Evolutionary conservation across 2,113 vertebrate species (phyloP), one percentile per base, ranked within the genome.

Genomic region (Hippoglossus stenolepis): DNA sequence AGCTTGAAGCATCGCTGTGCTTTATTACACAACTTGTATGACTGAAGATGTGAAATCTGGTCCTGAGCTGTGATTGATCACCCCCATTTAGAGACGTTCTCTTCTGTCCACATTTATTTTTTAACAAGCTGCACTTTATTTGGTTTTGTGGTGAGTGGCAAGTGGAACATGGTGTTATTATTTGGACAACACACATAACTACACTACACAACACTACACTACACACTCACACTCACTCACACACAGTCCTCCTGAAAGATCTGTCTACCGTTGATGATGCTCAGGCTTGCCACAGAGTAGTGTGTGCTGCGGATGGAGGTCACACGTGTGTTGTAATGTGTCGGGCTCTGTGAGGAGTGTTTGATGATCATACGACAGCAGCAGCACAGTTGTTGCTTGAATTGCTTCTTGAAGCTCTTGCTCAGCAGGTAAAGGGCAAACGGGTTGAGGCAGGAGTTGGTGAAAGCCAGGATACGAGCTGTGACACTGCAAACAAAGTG

Each of bases 351-450:
- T 0, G 93, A 88, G 18, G 94, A 87, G 21, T 83, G 90, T 10
- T 85, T 87, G 2, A 90, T 77, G 49, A 93, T 90, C 74, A 91
- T 75, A 0, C 9, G 68, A 11, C 94, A 95, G 88, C 96, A 97
- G 69, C 97, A 98, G 67, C 95, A 95, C 60, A 99, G 95, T 73
- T 99, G 96, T 68, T 94, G 95, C 90, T 98, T 96, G 92, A 99
- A 99, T 87, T 97, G 96, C 89, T 97, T 98, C 93, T 96, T 94
- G 87, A 99, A 99, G 78, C 93, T 96, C 86, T 96, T 96, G 94
- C 97, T 99, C 79, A 99, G 95, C 86, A 98, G 91, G 85, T 98
- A 99, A 60, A 99, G 96, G 31, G 98, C 97, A 21, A 99, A 97
- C 0, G 98, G 98, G 89, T 99, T 99, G 64, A 99, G 94, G 12